Base-by-base conservation (phyloP, 2,888 invertebrate genomes). In the Halocaridina rubra region DNA sequence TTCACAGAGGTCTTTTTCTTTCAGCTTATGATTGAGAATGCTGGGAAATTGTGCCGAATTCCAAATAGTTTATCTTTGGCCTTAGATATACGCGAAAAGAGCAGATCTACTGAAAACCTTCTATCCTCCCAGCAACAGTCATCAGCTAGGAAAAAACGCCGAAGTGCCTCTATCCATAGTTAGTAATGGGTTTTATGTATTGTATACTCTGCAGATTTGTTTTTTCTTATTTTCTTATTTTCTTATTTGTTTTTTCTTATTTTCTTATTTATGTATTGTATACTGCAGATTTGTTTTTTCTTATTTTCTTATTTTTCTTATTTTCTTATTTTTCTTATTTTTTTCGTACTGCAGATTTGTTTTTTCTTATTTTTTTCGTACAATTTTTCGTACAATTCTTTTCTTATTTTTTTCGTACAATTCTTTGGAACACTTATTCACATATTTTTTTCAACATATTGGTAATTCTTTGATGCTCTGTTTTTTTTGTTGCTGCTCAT, bases 111-210 rank as follows among this genome's bases (percentile, higher is more conserved):
- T 19, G 85, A 85, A 29, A 75, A 85, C 30, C 64, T 85, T 13
- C 19, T 71, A 13, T n/a, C 53, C 2, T 19, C 46, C 67, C 61
- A 76, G 27, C 64, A 30, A 30, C 59, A 61, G 16, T 13, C 61
- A 30, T 13, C 29, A 7, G 27, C 32, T 33, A 94, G 94, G 90
- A 96, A 96, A 91, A 95, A 96, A 91, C 93, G 96, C 90, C 93
- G 96, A 89, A 96, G 96, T 93, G 96, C 96, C 89, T 96, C 96
- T 89, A 92, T 96, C 89, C 96, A 96, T 91, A 93, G 96, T 96
- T 93, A 93, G 93, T 90, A 13, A 32, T 33, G 3, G 30, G 4
- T 53, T 24, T 3, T 16, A 16, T 4, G 5, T n/a, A n/a, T n/a
- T n/a, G n/a, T n/a, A n/a, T n/a, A n/a, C n/a, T n/a, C n/a, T n/a